Base-by-base conservation (phyloP, 1,140 invertebrate genomes). In the Pantala flavescens region DNA sequence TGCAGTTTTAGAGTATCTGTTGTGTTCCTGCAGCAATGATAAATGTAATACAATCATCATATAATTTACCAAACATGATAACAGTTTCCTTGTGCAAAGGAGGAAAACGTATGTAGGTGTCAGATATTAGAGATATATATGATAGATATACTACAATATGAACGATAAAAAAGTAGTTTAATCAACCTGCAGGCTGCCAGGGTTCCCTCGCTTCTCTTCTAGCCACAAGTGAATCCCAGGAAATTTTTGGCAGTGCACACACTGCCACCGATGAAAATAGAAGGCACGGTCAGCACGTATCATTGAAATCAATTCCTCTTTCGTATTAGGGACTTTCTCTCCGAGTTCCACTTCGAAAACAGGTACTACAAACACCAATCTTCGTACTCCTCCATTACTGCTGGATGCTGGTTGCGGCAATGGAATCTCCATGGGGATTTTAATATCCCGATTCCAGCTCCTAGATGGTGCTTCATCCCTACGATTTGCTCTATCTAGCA, bases 161-260 rank as follows among this genome's bases (percentile, higher is more conserved):
- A 9, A 2, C 28, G 9, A 36, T 36, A 36, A 9, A 36, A 36
- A 36, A 9, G 28, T 36, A 36, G 2, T n/a, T 36, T 43, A n/a
- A 49, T 5, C 7, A 43, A 76, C 75, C 75, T 76, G 72, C 24
- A 76, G 43, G 10, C 24, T n/a, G 16, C 43, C 72, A 9, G 72
- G 12, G 7, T 79, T 85, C 43, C 82, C 84, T 83, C 82, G 19
- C 76, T 74, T 70, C 78, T 75, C 49, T 3, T 63, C 49, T n/a
- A 91, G 78, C 90, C 91, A 93, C 9, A 86, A 85, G 63, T 89
- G 88, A 24, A 92, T 80, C 11, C 90, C 90, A 21, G 91, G 91
- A 81, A 93, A 93, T 76, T 87, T 87, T 80, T 93, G 91, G 79
- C 92, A 94, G 79, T 92, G 90, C 1, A 88, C 84, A 80, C 92